These are phyloP conservation scores for Thysanoteuthis rhombus DNA, from an alignment of 2,888 invertebrate species.

Conservation along the genomic window DNA sequence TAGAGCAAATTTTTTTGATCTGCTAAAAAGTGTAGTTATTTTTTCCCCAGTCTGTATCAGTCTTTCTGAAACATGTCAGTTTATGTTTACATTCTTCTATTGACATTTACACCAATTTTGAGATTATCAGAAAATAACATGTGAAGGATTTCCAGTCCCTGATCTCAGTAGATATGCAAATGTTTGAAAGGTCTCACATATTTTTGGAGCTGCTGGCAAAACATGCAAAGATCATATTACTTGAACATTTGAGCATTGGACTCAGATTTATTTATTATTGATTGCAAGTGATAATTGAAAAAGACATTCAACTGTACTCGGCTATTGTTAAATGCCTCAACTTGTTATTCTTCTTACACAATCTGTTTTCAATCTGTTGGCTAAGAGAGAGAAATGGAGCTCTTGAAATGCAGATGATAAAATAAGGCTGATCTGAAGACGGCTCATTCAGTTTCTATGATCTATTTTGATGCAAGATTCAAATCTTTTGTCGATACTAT, in stretches of 20 bases:
- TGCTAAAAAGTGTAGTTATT: neutral
- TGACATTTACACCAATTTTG: neutral
- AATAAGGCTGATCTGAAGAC: neutral
- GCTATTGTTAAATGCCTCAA: neutral
- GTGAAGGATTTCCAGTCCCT: neutral
- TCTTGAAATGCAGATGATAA: neutral
- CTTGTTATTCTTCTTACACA: neutral
- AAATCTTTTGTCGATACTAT: too few species aligned
- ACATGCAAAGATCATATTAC: neutral
- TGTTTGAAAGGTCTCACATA: neutral
- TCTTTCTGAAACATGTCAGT: neutral
- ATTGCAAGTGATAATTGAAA: neutral
- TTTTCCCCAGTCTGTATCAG: neutral
- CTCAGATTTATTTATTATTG: neutral
- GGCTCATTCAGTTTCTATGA: too few species aligned
- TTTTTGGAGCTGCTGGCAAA: neutral
- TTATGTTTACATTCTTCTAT: neutral
- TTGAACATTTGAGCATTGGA: neutral
- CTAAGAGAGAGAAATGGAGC: neutral
- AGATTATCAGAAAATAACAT: neutral
- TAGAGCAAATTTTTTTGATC: neutral
- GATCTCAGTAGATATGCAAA: neutral
- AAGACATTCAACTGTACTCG: neutral
- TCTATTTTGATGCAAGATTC: too few species aligned
- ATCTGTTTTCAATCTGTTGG: neutral